phyloP scores from a whole-genome alignment of 2,113 vertebrate species.

The Chelonoidis abingdonii region DNA sequence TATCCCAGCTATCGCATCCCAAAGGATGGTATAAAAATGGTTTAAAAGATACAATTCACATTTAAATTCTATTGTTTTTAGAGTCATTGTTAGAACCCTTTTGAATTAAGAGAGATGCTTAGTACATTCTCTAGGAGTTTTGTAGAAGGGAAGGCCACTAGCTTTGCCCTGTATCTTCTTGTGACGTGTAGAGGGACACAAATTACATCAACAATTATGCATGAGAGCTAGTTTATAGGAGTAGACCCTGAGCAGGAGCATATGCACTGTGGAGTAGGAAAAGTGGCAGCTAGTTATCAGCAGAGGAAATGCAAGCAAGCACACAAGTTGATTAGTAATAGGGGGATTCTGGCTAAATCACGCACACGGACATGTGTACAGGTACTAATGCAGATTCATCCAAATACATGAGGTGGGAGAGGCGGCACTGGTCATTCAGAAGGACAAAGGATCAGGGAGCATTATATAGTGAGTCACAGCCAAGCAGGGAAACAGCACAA shows the following conservation, averaged over 20 bases:
- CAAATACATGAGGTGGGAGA: not conserved
- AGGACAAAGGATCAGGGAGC: rapidly evolving
- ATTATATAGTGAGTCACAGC: rapidly evolving
- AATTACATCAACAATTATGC: not conserved
- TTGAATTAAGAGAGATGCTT: not conserved
- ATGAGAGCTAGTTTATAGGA: not conserved
- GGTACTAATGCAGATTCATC: too few species aligned
- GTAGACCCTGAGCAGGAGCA: not conserved
- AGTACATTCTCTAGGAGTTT: not conserved
- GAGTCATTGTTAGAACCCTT: rapidly evolving
- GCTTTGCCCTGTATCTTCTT: rapidly evolving
- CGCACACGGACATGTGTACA: too few species aligned
- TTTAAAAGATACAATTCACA: not conserved
- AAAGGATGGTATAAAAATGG: not conserved
- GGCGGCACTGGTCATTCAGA: rapidly evolving
- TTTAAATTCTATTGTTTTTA: not conserved
- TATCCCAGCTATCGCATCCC: not conserved
- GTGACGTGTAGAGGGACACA: not conserved
- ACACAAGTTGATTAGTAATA: not conserved
- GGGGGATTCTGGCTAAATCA: too few species aligned
- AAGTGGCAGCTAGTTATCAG: not conserved
- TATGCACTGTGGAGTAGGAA: not conserved
- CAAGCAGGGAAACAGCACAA: not conserved
- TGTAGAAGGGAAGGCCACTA: not conserved
- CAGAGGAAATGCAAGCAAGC: not conserved